These are phyloP conservation scores for Limanda limanda DNA, from an alignment of 2,113 vertebrate genomes.

Conservation along the genomic window DNA sequence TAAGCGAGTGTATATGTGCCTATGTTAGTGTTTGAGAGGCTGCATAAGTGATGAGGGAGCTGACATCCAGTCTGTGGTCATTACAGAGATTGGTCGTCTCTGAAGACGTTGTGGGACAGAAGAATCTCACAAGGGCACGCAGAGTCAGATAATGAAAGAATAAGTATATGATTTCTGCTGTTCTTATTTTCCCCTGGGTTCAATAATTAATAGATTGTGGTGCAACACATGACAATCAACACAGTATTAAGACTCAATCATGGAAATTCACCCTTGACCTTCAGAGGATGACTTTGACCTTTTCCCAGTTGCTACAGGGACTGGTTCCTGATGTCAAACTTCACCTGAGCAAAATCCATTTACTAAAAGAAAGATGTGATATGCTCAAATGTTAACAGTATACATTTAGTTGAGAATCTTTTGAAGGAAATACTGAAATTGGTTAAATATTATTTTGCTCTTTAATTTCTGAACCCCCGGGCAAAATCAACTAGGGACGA, in stretches of 20 bases:
- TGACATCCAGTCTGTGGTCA: conserved; percentile 42
- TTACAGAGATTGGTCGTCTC: conserved; percentile 23
- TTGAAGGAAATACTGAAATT: too few species aligned
- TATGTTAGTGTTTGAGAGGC: not conserved
- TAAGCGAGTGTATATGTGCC: conserved; percentile 1
- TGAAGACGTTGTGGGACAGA: conserved; percentile 18
- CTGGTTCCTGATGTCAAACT: not conserved
- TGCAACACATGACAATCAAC: not conserved
- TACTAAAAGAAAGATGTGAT: not conserved
- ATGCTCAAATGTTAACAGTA: not conserved
- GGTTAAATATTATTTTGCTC: too few species aligned
- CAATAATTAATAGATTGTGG: not conserved
- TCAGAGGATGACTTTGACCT: not conserved
- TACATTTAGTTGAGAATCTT: too few species aligned
- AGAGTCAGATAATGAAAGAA: not conserved
- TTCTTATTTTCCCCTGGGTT: not conserved
- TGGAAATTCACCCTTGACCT: not conserved
- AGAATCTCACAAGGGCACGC: conserved; percentile 7
- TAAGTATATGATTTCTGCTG: not conserved
- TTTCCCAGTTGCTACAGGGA: not conserved
- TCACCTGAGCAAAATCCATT: not conserved
- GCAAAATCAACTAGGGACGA: too few species aligned
- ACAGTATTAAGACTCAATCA: not conserved
- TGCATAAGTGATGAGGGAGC: conserved; percentile 8
- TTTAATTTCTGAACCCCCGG: too few species aligned